Conservation (phyloP, 2,888 invertebrate species). For the Cheilosia variabilis region DNA sequence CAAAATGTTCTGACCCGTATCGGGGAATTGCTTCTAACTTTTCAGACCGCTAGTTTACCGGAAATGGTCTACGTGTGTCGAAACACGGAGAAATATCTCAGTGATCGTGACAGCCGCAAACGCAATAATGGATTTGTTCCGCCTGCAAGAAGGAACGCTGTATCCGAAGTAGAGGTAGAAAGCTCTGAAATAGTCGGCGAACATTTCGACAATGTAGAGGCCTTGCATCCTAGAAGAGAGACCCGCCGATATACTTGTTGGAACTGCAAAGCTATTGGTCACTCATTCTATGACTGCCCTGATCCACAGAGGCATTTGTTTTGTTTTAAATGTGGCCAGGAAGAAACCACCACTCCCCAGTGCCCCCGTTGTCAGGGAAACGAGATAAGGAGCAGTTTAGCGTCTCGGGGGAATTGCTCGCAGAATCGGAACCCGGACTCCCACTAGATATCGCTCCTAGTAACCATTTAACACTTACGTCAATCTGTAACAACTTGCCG, state of each 20-base stretch:
- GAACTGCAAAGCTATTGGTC: background rate
- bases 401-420: no score
- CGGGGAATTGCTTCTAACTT: background rate
- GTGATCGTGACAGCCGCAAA: background rate
- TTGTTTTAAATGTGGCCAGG: background rate
- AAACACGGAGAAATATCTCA: background rate
- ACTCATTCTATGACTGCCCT: background rate
- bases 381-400: no score
- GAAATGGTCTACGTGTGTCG: conserved; percentile 10
- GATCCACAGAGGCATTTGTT: background rate
- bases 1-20: background rate
- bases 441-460: no score
- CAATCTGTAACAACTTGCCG: no score
- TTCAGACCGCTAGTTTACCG: background rate
- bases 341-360: no score
- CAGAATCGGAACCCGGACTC: no score
- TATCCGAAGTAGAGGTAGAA: background rate
- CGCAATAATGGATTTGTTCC: background rate
- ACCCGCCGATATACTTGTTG: background rate
- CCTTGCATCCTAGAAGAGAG: background rate
- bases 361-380: no score
- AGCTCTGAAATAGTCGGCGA: background rate
- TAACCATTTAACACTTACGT: no score
- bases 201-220: no score
- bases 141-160: background rate